Conservation (phyloP, 2,888 invertebrate genomes). For the Dolichomitus sp. region DNA sequence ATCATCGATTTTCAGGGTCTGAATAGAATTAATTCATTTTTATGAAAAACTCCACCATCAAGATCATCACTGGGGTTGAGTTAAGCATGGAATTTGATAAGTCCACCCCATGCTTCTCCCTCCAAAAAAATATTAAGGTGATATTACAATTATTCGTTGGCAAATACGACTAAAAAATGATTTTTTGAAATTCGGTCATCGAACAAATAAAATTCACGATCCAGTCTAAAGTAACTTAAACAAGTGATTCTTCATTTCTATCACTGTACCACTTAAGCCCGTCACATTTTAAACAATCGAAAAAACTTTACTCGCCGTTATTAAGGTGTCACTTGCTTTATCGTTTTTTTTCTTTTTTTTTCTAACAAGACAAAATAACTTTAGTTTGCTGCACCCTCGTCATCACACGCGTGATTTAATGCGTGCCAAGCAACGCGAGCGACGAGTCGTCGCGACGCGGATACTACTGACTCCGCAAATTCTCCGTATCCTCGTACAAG, state of each 20-base stretch:
- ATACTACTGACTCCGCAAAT: constrained; percentile 81
- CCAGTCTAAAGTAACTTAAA: neutral
- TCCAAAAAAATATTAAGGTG: neutral
- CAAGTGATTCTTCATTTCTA: neutral
- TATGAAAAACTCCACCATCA: neutral
- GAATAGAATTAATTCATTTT: neutral
- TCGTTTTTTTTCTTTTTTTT: constrained; percentile 6
- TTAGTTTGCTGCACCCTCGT: constrained; percentile 50
- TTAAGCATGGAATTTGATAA: neutral
- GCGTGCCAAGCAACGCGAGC: constrained; percentile 41
- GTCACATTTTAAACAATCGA: neutral
- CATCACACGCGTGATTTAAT: constrained; percentile 63
- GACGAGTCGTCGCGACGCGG: constrained; percentile 79
- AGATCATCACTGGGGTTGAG: neutral
- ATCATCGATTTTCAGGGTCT: neutral
- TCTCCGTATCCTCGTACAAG: constrained; percentile 78
- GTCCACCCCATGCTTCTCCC: neutral
- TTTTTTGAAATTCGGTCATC: neutral
- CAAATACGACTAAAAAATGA: too few relatives aligned
- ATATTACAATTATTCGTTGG: neutral
- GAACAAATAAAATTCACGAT: neutral
- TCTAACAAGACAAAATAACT: neutral
- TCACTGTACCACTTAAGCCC: neutral
- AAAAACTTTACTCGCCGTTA: neutral
- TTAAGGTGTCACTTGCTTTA: neutral